Conservation (phyloP, 1,140 invertebrate species). For the Teleopsis dalmanni region DNA sequence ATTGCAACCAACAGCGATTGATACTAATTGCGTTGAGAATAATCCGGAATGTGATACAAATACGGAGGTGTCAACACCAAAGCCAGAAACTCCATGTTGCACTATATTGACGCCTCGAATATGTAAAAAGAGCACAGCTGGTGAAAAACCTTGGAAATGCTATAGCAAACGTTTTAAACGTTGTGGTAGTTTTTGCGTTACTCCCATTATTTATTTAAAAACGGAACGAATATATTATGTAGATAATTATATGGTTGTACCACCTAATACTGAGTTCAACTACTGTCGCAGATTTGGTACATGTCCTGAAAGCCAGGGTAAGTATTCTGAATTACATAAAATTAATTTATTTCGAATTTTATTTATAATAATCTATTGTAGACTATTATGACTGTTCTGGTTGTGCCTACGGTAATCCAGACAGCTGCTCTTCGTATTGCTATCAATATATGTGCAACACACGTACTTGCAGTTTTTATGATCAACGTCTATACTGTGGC, state of each 20-base stretch:
- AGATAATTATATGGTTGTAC: conserved; percentile 18
- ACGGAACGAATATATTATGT: conserved; percentile 3
- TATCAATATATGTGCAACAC: conserved; percentile 22
- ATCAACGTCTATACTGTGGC: conserved; percentile 24
- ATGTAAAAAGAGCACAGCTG: conserved; percentile 16
- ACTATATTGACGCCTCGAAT: conserved; percentile 24
- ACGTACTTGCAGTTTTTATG: conserved; percentile 22
- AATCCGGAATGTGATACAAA: neutral
- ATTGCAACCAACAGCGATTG: neutral
- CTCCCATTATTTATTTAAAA: conserved; percentile 19
- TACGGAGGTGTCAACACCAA: neutral
- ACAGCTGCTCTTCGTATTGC: conserved; percentile 28
- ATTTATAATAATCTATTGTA: neutral
- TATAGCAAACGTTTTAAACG: conserved; percentile 17
- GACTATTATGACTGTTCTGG: conserved; percentile 30
- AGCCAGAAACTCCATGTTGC: conserved; percentile 7
- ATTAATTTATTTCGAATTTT: too few species aligned
- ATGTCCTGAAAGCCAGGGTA: too few species aligned
- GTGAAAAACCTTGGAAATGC: conserved; percentile 21
- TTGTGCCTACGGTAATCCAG: conserved; percentile 12
- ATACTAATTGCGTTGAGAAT: neutral
- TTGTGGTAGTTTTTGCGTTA: conserved; percentile 24
- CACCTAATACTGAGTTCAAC: conserved; percentile 22
- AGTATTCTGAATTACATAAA: too few species aligned
- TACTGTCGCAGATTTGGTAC: too few species aligned